Percentiles rank a stretch among this genome's conserved stretches.
Evolutionary conservation across 1,140 invertebrate genomes (phyloP).

Genomic region (Ylistrum balloti): DNA sequence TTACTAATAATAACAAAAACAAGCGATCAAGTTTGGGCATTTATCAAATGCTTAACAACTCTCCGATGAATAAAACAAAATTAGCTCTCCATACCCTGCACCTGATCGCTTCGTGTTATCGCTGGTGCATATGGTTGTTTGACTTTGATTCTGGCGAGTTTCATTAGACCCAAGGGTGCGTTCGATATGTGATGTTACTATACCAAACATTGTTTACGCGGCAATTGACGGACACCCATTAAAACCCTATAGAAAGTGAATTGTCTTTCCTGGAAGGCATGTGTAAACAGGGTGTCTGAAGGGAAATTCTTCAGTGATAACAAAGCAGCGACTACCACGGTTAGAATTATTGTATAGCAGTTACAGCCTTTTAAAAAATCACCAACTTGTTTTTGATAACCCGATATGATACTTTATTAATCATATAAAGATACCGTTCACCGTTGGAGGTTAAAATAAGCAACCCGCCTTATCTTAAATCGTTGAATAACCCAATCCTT

Average conservation of each 20-base stretch:
- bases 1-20: slow-evolving; percentile 29
- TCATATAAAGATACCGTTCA: too few relatives aligned
- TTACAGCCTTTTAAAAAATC: neutral
- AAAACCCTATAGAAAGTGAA: slow-evolving; percentile 17
- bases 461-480: neutral
- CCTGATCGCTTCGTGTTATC: slow-evolving; percentile 52
- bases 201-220: neutral
- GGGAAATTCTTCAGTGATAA: neutral
- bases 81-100: slow-evolving; percentile 52
- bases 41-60: slow-evolving; percentile 55
- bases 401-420: neutral
- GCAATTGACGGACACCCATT: neutral
- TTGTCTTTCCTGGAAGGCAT: slow-evolving; percentile 7
- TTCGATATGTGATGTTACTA: neutral
- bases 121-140: slow-evolving; percentile 26
- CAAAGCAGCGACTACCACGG: neutral
- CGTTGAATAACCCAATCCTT: neutral
- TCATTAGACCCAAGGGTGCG: slow-evolving; percentile 30
- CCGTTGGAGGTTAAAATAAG: neutral
- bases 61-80: slow-evolving; percentile 59
- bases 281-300: neutral
- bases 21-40: slow-evolving; percentile 48
- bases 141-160: slow-evolving; percentile 7
- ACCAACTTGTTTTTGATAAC: neutral
- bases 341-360: neutral